Percentiles rank a stretch among this genome's conserved stretches.
These are phyloP conservation scores for Amyelois transitella DNA, from an alignment of 1,140 invertebrate genomes.

Conservation along the genomic window DNA sequence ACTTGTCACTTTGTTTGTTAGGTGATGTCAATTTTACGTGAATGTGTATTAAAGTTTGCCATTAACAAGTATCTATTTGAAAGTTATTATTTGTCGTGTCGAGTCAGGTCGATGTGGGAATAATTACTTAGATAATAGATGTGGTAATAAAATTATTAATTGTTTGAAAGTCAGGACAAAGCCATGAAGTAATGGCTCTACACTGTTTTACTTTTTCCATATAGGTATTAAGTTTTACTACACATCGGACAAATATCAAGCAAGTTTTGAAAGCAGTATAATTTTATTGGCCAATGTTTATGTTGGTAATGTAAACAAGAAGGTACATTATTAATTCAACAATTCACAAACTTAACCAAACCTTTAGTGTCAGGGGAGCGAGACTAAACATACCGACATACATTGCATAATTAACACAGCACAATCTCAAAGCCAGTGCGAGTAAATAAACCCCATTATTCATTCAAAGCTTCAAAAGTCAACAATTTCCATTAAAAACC, in stretches of 20 bases:
- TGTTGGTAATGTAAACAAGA: neutral
- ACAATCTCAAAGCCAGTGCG: neutral
- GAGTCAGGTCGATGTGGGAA: too few species aligned
- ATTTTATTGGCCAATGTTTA: too few species aligned
- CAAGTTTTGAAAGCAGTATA: too few species aligned
- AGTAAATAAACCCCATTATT: slow-evolving; percentile 15
- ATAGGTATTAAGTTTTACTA: neutral
- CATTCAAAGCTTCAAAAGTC: slow-evolving; percentile 17
- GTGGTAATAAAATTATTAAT: too few species aligned
- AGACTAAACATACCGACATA: neutral
- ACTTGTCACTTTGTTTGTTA: neutral
- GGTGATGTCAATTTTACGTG: neutral
- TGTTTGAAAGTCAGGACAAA: too few species aligned
- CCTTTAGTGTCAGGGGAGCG: neutral
- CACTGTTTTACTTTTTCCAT: neutral
- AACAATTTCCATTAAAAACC: slow-evolving; percentile 23
- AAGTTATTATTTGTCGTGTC: neutral
- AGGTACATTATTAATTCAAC: neutral
- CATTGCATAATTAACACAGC: slow-evolving; percentile 4
- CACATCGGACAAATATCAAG: too few species aligned
- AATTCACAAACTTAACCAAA: neutral
- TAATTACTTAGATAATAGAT: too few species aligned
- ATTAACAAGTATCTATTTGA: neutral
- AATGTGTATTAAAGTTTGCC: neutral
- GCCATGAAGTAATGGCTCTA: too few species aligned